Evolutionary conservation across 1,140 invertebrate species (phyloP).

Genomic region (Solen grandis): DNA sequence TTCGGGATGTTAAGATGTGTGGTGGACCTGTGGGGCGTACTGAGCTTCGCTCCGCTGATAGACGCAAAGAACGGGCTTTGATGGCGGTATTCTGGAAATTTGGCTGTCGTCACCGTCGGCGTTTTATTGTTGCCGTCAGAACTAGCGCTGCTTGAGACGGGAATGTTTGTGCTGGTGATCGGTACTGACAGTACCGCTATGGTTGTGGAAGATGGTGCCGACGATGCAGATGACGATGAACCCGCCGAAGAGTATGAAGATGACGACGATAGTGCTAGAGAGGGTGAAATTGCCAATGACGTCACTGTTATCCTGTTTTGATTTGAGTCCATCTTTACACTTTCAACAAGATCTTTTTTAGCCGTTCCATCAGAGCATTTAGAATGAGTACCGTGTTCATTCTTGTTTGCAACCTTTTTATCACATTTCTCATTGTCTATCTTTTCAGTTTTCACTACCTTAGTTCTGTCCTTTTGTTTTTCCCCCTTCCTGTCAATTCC

Average conservation of each 20-base stretch:
- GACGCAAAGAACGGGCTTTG: constrained; percentile 53
- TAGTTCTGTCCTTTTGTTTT: not conserved
- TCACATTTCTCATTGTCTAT: not conserved
- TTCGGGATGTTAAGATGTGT: constrained; percentile 48
- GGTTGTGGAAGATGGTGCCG: not conserved
- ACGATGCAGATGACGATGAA: not conserved
- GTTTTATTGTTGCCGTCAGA: constrained; percentile 18
- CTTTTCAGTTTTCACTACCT: not conserved
- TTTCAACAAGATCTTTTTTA: constrained; percentile 4
- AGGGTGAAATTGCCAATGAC: not conserved
- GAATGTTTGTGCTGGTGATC: not conserved
- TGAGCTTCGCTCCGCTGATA: constrained; percentile 41
- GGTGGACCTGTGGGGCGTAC: constrained; percentile 12
- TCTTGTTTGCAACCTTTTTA: not conserved
- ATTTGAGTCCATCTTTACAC: not conserved
- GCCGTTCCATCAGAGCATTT: not conserved
- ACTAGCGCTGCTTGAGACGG: not conserved
- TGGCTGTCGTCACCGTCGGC: not conserved
- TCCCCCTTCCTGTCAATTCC: not conserved
- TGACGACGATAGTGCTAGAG: not conserved
- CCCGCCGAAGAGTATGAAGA: not conserved
- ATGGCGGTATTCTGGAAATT: constrained; percentile 39
- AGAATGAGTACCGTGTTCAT: not conserved
- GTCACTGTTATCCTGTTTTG: not conserved
- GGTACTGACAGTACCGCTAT: not conserved